Conservation (phyloP, 2,888 invertebrate genomes). For the Ophion obscuratus region DNA sequence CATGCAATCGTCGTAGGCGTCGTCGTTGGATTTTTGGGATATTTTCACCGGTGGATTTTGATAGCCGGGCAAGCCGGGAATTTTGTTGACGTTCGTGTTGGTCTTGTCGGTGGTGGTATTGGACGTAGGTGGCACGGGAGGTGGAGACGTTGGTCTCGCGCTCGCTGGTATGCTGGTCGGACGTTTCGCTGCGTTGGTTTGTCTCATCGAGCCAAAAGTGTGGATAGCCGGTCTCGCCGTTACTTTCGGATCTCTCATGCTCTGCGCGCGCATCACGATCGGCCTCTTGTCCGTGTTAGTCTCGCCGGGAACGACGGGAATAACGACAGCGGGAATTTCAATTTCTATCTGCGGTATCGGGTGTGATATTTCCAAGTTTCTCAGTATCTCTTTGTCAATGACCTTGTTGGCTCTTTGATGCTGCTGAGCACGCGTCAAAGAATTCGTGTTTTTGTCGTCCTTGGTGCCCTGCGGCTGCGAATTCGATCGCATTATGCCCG, state of each 20-base stretch:
- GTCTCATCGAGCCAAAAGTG: slow-evolving; percentile 93
- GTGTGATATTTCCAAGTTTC: slow-evolving; percentile 92
- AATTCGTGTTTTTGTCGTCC: slow-evolving; percentile 85
- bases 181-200: slow-evolving; percentile 87
- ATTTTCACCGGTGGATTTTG: slow-evolving; percentile 85
- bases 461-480: slow-evolving; percentile 84
- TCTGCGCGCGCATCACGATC: slow-evolving; percentile 91
- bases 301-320: slow-evolving; percentile 86
- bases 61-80: slow-evolving; percentile 86
- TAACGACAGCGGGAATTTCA: slow-evolving; percentile 86
- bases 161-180: slow-evolving; percentile 90
- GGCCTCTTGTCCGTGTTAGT: slow-evolving; percentile 85
- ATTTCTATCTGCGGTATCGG: slow-evolving; percentile 91
- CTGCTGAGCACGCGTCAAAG: slow-evolving; percentile 86
- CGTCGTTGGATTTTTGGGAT: slow-evolving; percentile 81
- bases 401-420: slow-evolving; percentile 88
- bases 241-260: slow-evolving; percentile 88
- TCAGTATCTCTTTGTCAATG: slow-evolving; percentile 89
- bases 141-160: slow-evolving; percentile 91
- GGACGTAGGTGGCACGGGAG: slow-evolving; percentile 87
- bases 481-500: slow-evolving; percentile 86
- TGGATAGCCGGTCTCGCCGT: slow-evolving; percentile 88
- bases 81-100: slow-evolving; percentile 76
- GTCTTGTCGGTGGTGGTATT: slow-evolving; percentile 82
- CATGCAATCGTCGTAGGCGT: slow-evolving; percentile 91